phyloP scores from a whole-genome alignment of 2,797 vertebrate species.

The Hydrophis major region DNA sequence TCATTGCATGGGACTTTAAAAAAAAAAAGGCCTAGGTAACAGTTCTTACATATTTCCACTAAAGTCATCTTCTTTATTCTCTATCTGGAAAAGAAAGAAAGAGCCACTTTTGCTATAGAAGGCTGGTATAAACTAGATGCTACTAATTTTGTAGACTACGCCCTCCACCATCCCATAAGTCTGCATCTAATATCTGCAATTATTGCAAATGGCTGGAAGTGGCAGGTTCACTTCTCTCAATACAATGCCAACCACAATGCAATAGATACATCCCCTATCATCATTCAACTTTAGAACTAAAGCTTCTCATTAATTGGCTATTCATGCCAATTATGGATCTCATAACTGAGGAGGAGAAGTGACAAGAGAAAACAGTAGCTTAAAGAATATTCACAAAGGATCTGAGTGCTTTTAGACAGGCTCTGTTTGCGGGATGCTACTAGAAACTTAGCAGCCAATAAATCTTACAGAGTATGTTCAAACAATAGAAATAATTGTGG shows the following conservation, averaged over 20 bases:
- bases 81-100: not conserved
- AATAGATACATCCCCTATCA: not conserved
- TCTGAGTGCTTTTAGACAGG: not conserved
- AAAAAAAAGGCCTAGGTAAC: not conserved
- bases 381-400: not conserved
- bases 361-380: not conserved
- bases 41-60: not conserved
- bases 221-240: not conserved
- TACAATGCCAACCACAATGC: not conserved
- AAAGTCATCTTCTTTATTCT: not conserved
- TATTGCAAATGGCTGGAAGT: not conserved
- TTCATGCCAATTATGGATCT: not conserved
- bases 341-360: not conserved
- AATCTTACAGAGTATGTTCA: not conserved
- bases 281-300: not conserved
- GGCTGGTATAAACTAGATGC: not conserved
- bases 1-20: not conserved
- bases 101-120: not conserved
- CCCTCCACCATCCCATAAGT: not conserved
- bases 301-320: not conserved
- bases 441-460: not conserved
- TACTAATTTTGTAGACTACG: not conserved
- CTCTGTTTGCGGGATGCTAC: not conserved
- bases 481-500: not conserved
- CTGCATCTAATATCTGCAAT: not conserved